These are phyloP conservation scores for Lerista edwardsae DNA, from an alignment of 2,797 vertebrate genomes.

Conservation along the genomic window DNA sequence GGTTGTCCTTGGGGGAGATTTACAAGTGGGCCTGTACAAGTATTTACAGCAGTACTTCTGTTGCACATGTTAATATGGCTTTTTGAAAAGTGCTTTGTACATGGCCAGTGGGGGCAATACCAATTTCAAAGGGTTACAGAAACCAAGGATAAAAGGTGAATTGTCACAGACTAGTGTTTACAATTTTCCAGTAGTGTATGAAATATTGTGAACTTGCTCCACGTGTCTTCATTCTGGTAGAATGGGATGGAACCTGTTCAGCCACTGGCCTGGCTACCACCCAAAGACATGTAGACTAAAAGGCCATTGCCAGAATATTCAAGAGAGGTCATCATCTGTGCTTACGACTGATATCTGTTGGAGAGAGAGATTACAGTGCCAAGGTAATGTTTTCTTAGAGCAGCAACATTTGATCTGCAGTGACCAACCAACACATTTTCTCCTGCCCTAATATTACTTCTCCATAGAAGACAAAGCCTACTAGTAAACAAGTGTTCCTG, in stretches of 20 bases:
- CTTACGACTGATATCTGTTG: slow-evolving; percentile 96
- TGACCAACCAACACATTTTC: no score
- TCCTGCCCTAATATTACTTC: no score
- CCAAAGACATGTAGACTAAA: slow-evolving; percentile 71
- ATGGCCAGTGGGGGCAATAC: slow-evolving; percentile 79
- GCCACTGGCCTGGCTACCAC: slow-evolving; percentile 79
- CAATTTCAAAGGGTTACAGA: slow-evolving; percentile 73
- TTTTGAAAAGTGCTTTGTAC: slow-evolving; percentile 83
- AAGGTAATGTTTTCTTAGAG: background rate
- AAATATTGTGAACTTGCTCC: slow-evolving; percentile 79
- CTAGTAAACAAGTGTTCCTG: no score
- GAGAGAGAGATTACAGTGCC: slow-evolving; percentile 38
- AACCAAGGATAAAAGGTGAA: slow-evolving; percentile 77
- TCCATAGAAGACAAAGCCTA: no score
- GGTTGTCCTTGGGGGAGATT: slow-evolving; percentile 86
- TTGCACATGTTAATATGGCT: slow-evolving; percentile 82
- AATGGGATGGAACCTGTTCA: slow-evolving; percentile 83
- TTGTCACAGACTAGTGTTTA: slow-evolving; percentile 77
- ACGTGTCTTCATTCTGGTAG: slow-evolving; percentile 84
- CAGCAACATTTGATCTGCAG: no score
- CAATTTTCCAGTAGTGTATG: slow-evolving; percentile 70
- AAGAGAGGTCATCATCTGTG: slow-evolving; percentile 95
- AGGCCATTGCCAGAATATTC: slow-evolving; percentile 69
- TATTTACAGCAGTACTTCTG: slow-evolving; percentile 83
- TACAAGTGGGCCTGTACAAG: slow-evolving; percentile 87